Conservation (phyloP, 2,888 invertebrate species). For the Volucella bombylans region DNA sequence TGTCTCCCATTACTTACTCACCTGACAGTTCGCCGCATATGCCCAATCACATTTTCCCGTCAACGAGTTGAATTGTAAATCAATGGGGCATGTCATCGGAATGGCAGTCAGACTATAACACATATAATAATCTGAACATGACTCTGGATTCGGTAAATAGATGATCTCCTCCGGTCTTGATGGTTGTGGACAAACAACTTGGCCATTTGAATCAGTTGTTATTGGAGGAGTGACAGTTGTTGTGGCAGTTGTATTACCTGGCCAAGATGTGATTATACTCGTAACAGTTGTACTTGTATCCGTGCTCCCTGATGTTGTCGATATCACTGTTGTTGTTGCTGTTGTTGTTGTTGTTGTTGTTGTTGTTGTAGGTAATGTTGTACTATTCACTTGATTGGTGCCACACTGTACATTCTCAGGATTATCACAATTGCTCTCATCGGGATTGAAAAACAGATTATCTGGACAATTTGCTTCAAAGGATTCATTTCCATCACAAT, state of each 20-base stretch:
- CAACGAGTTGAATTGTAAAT: slow-evolving; percentile 78
- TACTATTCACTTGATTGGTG: background rate
- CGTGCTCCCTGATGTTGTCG: slow-evolving; percentile 10
- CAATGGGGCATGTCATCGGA: slow-evolving; percentile 78
- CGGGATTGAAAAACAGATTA: slow-evolving; percentile 77
- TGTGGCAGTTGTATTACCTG: slow-evolving; percentile 1
- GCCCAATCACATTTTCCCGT: slow-evolving; percentile 79
- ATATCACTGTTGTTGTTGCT: too few species aligned
- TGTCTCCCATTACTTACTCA: slow-evolving; percentile 60
- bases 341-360: too few species aligned
- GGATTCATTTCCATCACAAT: slow-evolving; percentile 78
- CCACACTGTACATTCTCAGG: slow-evolving; percentile 75
- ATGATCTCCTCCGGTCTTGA: slow-evolving; percentile 77
- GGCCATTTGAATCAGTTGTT: slow-evolving; percentile 2
- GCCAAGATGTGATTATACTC: slow-evolving; percentile 8
- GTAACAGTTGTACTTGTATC: slow-evolving; percentile 6
- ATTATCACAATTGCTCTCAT: slow-evolving; percentile 76
- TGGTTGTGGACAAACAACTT: slow-evolving; percentile 75
- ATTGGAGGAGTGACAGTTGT: slow-evolving; percentile 4
- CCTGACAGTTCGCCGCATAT: slow-evolving; percentile 78
- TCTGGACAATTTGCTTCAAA: slow-evolving; percentile 77
- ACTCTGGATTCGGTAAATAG: slow-evolving; percentile 76
- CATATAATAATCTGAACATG: slow-evolving; percentile 79
- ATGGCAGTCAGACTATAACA: slow-evolving; percentile 78
- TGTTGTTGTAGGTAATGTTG: slow-evolving; percentile 37